These are phyloP conservation scores for Paedocypris micromegethes DNA, from an alignment of 2,797 vertebrate genomes.

Conservation along the genomic window DNA sequence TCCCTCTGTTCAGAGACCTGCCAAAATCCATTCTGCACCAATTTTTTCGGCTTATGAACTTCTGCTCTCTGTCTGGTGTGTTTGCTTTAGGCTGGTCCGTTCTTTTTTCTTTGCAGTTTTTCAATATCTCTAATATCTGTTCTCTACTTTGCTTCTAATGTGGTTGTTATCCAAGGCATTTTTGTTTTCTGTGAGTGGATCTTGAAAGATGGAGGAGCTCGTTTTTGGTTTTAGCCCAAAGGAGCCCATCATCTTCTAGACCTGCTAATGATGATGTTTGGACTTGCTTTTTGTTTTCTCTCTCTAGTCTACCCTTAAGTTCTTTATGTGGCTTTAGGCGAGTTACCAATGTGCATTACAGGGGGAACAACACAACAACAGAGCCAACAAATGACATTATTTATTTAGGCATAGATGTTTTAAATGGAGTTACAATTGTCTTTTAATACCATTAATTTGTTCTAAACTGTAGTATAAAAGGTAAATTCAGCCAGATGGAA, in stretches of 20 bases:
- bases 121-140: slow-evolving; percentile 44
- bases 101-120: slow-evolving; percentile 14
- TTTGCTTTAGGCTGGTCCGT: slow-evolving; percentile 44
- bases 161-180: slow-evolving; percentile 60
- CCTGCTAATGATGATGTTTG: slow-evolving; percentile 29
- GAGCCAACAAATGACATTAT: too few species aligned
- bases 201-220: slow-evolving; percentile 48
- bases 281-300: slow-evolving; percentile 12
- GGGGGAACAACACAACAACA: too few species aligned
- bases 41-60: slow-evolving; percentile 37
- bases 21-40: slow-evolving; percentile 45
- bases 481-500: too few species aligned
- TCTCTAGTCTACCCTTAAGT: slow-evolving; percentile 17
- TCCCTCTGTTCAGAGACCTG: slow-evolving; percentile 30
- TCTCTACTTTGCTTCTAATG: slow-evolving; percentile 51
- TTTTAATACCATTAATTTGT: too few species aligned
- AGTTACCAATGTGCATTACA: too few species aligned
- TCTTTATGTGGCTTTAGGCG: too few species aligned
- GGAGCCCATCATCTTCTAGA: slow-evolving; percentile 27
- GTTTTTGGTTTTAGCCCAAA: slow-evolving; percentile 24
- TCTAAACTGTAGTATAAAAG: too few species aligned
- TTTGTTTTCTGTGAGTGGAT: slow-evolving; percentile 57
- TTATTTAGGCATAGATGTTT: too few species aligned
- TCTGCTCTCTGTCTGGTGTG: slow-evolving; percentile 18
- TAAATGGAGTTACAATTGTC: too few species aligned